A percentile compares a stretch with the other conserved stretches of the same genome.
Conservation (phyloP, 2,797 vertebrate genomes). For the Natrix natrix region DNA sequence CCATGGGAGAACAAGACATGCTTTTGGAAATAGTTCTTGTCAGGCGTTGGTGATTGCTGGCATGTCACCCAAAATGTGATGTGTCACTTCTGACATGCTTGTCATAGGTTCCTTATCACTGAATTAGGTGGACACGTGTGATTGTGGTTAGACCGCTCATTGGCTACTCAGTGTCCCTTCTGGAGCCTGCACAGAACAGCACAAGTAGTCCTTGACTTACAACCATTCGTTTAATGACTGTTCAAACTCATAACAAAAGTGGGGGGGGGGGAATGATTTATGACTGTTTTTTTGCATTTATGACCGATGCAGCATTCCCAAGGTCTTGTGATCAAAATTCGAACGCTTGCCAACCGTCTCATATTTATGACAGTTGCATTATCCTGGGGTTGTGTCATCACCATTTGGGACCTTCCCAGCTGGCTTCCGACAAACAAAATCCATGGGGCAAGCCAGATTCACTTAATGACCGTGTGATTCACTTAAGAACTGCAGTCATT, state of each 20-base stretch:
- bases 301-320: neutral
- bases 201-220: too few relatives aligned
- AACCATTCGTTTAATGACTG: too few relatives aligned
- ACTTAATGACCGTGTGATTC: neutral
- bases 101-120: neutral
- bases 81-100: neutral
- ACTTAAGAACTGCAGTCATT: too few relatives aligned
- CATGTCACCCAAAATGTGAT: neutral
- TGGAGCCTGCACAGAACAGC: neutral
- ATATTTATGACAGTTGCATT: neutral
- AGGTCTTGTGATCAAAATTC: neutral
- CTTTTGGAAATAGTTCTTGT: neutral
- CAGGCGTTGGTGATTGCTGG: neutral
- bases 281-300: neutral
- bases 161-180: neutral
- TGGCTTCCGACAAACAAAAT: neutral
- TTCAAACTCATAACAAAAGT: too few relatives aligned
- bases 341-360: neutral
- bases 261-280: neutral
- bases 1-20: neutral
- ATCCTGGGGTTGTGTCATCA: neutral
- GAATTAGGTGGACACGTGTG: neutral
- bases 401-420: neutral
- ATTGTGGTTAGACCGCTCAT: neutral
- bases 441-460: neutral